A percentile compares a stretch with the other conserved stretches of the same genome.
Conservation (phyloP, 2,113 vertebrate genomes). For the Phylloscopus whistleri region DNA sequence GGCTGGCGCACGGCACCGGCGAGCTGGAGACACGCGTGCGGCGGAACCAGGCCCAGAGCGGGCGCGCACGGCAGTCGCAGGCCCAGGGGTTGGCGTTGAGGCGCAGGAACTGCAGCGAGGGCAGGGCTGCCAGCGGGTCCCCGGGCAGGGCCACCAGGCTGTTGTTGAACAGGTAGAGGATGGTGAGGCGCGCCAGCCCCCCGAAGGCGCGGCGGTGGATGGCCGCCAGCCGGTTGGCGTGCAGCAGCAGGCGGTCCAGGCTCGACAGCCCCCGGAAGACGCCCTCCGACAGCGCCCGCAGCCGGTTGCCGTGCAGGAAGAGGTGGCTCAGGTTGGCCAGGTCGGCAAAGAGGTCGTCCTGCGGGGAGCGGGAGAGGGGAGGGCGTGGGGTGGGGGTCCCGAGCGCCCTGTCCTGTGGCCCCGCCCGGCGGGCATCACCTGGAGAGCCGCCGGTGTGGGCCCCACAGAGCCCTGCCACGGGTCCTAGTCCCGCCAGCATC, state of each 20-base stretch:
- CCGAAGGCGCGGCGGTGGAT: conserved; percentile 87
- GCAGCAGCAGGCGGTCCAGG: conserved; percentile 92
- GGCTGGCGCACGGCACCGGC: conserved; percentile 82
- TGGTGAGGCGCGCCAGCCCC: conserved; percentile 89
- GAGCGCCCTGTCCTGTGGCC: fast-evolving
- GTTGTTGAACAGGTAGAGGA: conserved; percentile 97
- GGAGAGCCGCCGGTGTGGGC: fast-evolving
- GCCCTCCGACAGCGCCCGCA: conserved; percentile 87
- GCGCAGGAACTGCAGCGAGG: conserved; percentile 91
- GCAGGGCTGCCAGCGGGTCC: conserved; percentile 83
- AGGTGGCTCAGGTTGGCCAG: conserved; percentile 95
- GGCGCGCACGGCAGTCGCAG: conserved; percentile 89
- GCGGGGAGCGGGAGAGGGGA: not conserved
- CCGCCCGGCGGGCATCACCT: fast-evolving
- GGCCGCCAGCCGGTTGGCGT: conserved; percentile 88
- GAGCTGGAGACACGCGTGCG: conserved; percentile 89
- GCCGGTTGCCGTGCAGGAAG: conserved; percentile 92
- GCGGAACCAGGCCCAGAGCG: conserved; percentile 92
- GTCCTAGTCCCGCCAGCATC: fast-evolving
- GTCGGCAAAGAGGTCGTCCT: conserved; percentile 91
- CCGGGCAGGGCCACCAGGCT: conserved; percentile 87
- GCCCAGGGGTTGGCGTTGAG: conserved; percentile 96
- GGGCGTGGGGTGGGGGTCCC: not conserved
- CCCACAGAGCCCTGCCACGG: fast-evolving
- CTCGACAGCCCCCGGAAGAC: conserved; percentile 89